These are phyloP conservation scores for Eulemur mongoz DNA, from an alignment of 2,797 vertebrate species.

Conservation along the genomic window DNA sequence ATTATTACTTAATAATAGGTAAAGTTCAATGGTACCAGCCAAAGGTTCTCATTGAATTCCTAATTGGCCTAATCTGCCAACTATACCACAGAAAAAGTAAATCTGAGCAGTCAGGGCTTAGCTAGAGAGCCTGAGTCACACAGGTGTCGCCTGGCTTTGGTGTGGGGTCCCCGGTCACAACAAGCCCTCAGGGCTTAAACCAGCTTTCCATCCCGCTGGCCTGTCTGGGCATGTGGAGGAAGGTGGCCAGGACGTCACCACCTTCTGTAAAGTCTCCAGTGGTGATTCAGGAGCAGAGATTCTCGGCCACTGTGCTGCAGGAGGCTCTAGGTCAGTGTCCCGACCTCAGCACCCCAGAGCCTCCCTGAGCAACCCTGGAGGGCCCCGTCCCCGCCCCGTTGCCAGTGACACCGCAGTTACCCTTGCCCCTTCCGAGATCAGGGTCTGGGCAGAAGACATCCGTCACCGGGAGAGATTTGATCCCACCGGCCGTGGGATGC, in stretches of 20 bases:
- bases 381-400: no score
- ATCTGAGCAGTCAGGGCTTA: not conserved
- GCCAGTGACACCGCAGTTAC: fast-evolving
- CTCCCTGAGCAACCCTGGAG: not conserved
- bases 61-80: not conserved
- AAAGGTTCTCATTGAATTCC: not conserved
- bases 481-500: fast-evolving
- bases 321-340: fast-evolving
- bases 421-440: not conserved
- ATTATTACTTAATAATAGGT: not conserved
- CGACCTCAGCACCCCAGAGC: not conserved
- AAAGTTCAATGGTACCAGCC: not conserved
- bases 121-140: not conserved
- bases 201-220: no score
- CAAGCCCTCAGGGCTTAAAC: not conserved
- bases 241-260: no score
- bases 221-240: fast-evolving
- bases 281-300: not conserved
- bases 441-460: not conserved
- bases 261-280: not conserved
- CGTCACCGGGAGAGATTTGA: fast-evolving
- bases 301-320: fast-evolving
- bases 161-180: not conserved
- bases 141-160: fast-evolving
- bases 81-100: no score